Conservation (phyloP, 2,113 vertebrate species). For the Orycteropus afer region DNA sequence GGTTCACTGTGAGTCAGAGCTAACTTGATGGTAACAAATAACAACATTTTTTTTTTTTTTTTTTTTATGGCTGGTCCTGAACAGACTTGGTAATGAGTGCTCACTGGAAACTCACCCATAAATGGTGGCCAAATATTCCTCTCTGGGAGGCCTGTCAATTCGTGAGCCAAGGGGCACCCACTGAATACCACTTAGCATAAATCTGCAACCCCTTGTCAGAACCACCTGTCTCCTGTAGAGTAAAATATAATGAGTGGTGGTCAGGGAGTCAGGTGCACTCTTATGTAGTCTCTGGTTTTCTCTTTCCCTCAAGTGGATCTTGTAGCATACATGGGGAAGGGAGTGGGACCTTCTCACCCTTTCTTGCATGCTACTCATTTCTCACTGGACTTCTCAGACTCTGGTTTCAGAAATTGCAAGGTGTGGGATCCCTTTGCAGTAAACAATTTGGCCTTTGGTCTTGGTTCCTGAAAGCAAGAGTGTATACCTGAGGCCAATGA, state of each 20-base stretch:
- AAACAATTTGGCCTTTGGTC: not conserved
- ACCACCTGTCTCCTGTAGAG: not conserved
- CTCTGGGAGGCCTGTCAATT: not conserved
- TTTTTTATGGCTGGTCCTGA: not conserved
- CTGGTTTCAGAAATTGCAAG: not conserved
- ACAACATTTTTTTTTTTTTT: not conserved
- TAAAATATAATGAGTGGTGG: not conserved
- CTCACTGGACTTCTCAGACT: not conserved
- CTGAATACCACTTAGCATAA: not conserved
- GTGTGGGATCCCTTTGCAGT: not conserved
- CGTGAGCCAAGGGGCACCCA: not conserved
- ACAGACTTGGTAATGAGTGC: not conserved
- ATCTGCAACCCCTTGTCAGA: not conserved
- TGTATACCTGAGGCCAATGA: not conserved
- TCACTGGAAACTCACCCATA: not conserved
- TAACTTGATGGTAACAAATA: not conserved
- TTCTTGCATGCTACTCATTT: not conserved
- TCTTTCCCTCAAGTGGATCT: not conserved
- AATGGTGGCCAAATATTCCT: not conserved
- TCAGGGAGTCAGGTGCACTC: not conserved
- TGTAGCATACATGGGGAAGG: not conserved
- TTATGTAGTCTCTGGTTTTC: not conserved
- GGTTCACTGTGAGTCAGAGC: not conserved
- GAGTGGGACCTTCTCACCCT: not conserved
- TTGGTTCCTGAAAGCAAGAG: not conserved